These are phyloP conservation scores for Chlorospingus semifuscus DNA, from an alignment of 2,797 vertebrate genomes.

Conservation along the genomic window DNA sequence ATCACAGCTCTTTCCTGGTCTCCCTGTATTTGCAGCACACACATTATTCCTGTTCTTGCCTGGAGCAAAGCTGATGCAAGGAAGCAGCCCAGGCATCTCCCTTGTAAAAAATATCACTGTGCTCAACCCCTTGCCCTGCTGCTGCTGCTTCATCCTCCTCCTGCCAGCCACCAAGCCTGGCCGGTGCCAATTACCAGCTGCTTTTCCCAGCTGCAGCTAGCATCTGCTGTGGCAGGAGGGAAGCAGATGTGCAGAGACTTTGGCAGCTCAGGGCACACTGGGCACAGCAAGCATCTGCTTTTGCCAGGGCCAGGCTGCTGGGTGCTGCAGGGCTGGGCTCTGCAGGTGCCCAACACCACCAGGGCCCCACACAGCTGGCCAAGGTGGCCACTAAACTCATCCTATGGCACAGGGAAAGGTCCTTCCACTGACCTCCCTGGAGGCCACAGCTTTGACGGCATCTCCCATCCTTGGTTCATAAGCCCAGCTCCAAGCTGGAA, in stretches of 20 bases:
- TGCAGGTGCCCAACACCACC: rapidly evolving
- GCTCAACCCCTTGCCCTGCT: background rate
- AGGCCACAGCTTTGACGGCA: background rate
- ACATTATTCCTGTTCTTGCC: background rate
- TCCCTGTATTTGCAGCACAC: background rate
- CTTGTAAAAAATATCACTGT: background rate
- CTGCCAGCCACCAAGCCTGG: background rate
- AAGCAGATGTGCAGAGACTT: background rate
- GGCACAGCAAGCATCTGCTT: rapidly evolving
- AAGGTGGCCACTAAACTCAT: rapidly evolving
- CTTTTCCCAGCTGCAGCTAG: background rate
- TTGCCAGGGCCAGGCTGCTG: background rate
- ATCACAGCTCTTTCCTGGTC: background rate
- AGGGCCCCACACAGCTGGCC: rapidly evolving
- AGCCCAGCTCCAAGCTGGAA: background rate
- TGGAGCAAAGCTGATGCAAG: background rate
- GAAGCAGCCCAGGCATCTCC: background rate
- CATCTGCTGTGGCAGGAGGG: background rate
- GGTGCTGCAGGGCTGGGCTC: background rate
- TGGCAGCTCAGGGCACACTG: background rate
- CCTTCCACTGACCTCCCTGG: background rate
- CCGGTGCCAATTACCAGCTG: background rate
- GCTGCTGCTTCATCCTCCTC: background rate
- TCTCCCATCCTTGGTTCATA: background rate
- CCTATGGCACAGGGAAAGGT: background rate